Evolutionary conservation across 2,797 vertebrate genomes (phyloP), one percentile per base, ranked within the genome.

Genomic region (Microctenopoma steveboyesi): DNA sequence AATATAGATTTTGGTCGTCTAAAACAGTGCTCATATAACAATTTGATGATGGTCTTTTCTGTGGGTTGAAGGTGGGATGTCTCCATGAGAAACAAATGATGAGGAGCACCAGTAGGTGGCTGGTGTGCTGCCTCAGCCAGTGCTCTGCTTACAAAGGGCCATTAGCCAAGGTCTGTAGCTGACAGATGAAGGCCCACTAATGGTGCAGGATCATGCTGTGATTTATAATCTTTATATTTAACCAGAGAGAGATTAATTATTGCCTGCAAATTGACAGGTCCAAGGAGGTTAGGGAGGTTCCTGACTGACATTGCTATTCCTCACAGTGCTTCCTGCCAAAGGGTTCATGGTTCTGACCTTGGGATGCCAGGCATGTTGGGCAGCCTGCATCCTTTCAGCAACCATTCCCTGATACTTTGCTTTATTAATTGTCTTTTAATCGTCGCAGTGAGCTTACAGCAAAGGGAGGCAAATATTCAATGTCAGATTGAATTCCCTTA

Each of bases 171-270:
- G 88, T 90, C 86, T 92, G 79, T 39, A 70, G 76, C 86, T 90
- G 92, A 90, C 89, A 90, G 87, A 91, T 91, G 89, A 91, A 89
- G 89, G 75, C 84, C 86, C 87, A 83, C 87, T 76, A 86, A 85
- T 79, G 76, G 87, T 69, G 79, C 77, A 22, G 81, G 84, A 86
- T 81, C 89, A 76, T 43, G 80, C 91, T 91, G 89, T 91, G 92
- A 93, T 93, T 93, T 93, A 92, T 91, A 90, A 84, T 90, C 85
- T 91, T 93, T 91, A 90, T 91, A 90, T 93, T 92, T 91, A 91
- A 92, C 87, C 64, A 85, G 84, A 82, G 83, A 87, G 87, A 94
- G 85, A 93, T 93, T 92, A 87, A 92, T 92, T 92, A 91, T 86
- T 25, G 25, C 59, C 47, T 49, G 82, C 60, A 75, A 90, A 91